These are phyloP conservation scores for Brachirus orientalis DNA, from an alignment of 2,113 vertebrate species.

Conservation along the genomic window DNA sequence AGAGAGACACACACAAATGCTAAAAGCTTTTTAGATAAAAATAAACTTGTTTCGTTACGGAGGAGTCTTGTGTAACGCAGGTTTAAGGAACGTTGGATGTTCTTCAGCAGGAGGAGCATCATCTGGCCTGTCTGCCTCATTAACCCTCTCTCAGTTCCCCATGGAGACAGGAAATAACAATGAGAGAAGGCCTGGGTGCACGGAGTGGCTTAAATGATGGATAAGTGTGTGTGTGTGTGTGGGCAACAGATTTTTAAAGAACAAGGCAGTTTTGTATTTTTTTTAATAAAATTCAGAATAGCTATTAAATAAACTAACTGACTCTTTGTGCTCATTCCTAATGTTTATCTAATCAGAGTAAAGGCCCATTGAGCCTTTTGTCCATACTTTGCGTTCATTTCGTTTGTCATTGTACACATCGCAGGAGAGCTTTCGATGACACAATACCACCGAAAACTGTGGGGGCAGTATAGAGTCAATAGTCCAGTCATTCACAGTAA, in stretches of 20 bases:
- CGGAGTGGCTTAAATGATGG: constrained; percentile 30
- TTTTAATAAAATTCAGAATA: too few species aligned
- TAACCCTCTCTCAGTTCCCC: constrained; percentile 61
- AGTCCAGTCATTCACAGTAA: too few species aligned
- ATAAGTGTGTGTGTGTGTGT: background rate
- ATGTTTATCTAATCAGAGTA: too few species aligned
- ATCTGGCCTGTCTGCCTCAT: constrained; percentile 74
- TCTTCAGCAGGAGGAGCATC: constrained; percentile 67
- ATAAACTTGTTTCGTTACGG: background rate
- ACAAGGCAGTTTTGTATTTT: background rate
- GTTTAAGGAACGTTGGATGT: constrained; percentile 61
- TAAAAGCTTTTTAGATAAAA: background rate
- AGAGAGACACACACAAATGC: background rate
- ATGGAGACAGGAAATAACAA: constrained; percentile 62
- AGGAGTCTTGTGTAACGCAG: constrained; percentile 27
- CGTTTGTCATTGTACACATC: too few species aligned
- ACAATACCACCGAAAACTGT: too few species aligned
- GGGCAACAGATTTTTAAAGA: background rate
- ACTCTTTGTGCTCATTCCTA: too few species aligned
- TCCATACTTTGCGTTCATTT: too few species aligned
- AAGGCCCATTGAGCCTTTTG: too few species aligned
- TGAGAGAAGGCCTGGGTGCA: constrained; percentile 44
- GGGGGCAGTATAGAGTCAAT: too few species aligned
- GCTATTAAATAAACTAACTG: too few species aligned
- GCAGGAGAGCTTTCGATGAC: too few species aligned